Evolutionary conservation across 2,797 vertebrate genomes (phyloP), one percentile per base, ranked within the genome.

Genomic region (Hephaestus fuliginosus): DNA sequence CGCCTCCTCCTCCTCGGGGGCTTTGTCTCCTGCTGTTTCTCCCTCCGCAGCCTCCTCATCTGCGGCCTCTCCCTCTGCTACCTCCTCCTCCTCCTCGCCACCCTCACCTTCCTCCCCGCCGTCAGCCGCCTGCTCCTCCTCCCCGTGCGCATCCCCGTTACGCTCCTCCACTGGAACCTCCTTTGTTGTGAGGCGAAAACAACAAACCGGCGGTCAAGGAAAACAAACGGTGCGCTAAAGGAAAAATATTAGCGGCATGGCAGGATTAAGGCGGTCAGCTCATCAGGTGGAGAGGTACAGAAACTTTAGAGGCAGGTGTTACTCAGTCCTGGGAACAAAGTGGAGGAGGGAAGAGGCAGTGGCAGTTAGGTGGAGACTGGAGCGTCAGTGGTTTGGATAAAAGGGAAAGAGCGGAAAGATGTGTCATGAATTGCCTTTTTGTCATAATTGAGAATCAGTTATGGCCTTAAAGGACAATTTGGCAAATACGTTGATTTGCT

Each of bases 161-260:
- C 86, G 87, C 71, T 92, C 89, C 83, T 88, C 91, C 70, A 86
- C 84, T 25, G 92, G 88, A 60, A 93, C 88, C 85, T 91, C 89
- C 84, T 94, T 33, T 92, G 61, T 89, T 87, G 75, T 85, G 72
- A 88, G 70, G 89, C 71, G 76, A 91, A 81, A 92, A 91, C 46
- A 89, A 89, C 49, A 90, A 33, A 82, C 52, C 67, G 53, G 63
- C 52, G 70, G 82, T 84, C 62, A 83, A 76, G 61, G 41, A 70
- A 81, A 82, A 77, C 8, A 68, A 76, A 64, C 22, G 0, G 75
- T 53, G 6, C 62, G 53, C 74, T 60, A 69, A 52, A 18, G 28
- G 18, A 3, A 51, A 3, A 41, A 51, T 65, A 49, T 25, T 30
- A 39, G 51, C 33, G 18, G 30, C 11, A 53, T 13, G 44, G 41